Evolutionary conservation across 1,140 invertebrate genomes (phyloP).

Genomic region (Condylostylus longicornis): DNA sequence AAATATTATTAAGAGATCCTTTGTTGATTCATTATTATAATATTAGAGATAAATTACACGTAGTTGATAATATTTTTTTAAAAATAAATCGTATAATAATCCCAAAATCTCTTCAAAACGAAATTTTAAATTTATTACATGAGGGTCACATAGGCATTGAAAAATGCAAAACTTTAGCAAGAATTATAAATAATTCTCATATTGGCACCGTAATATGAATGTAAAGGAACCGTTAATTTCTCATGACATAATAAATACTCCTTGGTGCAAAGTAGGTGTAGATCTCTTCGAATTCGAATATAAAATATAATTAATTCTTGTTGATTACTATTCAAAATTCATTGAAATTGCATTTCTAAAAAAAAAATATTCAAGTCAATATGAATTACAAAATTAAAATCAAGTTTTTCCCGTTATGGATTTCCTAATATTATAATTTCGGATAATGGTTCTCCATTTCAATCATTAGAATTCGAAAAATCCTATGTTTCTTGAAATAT

Average conservation of each 20-base stretch:
- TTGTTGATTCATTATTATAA: slow-evolving; percentile 19
- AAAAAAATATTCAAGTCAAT: too few species aligned
- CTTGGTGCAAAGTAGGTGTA: slow-evolving; percentile 10
- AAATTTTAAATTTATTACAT: slow-evolving; percentile 29
- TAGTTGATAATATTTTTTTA: slow-evolving; percentile 24
- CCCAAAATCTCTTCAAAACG: slow-evolving; percentile 18
- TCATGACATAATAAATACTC: slow-evolving; percentile 4
- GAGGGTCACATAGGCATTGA: too few species aligned
- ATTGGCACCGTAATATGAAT: slow-evolving; percentile 5
- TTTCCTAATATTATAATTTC: too few species aligned
- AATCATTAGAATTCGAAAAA: too few species aligned
- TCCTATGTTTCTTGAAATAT: too few species aligned
- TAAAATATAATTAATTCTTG: too few species aligned
- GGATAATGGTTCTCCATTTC: too few species aligned
- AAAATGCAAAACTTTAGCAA: slow-evolving; percentile 22
- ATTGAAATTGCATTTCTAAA: too few species aligned
- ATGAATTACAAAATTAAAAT: too few species aligned
- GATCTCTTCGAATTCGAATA: too few species aligned
- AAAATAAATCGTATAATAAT: slow-evolving; percentile 27
- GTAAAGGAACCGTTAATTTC: slow-evolving; percentile 2
- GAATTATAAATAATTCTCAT: slow-evolving; percentile 28
- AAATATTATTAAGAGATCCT: slow-evolving; percentile 13
- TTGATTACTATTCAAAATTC: too few species aligned
- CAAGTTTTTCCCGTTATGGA: too few species aligned
- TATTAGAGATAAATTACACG: slow-evolving; percentile 21